Percentiles rank a stretch among this genome's conserved stretches.
phyloP scores from a whole-genome alignment of 2,888 invertebrate species.

The Oeneis ivallda region DNA sequence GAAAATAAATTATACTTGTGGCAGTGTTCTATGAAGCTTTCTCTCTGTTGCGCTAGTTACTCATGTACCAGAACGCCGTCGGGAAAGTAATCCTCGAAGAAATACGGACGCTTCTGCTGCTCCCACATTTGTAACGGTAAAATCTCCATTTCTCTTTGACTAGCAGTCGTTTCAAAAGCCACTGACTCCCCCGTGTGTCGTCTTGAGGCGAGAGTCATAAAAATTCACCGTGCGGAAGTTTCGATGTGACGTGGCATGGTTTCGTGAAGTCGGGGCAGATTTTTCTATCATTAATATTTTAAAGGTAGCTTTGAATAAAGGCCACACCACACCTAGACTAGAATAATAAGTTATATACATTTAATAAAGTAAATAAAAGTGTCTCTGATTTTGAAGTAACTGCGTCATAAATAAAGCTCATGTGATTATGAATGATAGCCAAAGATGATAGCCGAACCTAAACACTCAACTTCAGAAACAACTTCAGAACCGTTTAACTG shows the following conservation, averaged over 20 bases:
- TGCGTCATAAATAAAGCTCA: too few relatives aligned
- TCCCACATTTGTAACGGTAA: slow-evolving; percentile 77
- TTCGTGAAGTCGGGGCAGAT: slow-evolving; percentile 42
- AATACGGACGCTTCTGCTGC: slow-evolving; percentile 72
- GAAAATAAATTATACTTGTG: too few relatives aligned
- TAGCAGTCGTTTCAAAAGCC: slow-evolving; percentile 75
- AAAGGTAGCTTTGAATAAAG: slow-evolving; percentile 31
- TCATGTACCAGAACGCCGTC: slow-evolving; percentile 61
- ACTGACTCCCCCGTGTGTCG: slow-evolving; percentile 73
- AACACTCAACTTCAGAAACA: too few relatives aligned
- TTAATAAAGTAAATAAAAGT: too few relatives aligned
- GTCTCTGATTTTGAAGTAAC: too few relatives aligned
- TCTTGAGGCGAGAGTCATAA: slow-evolving; percentile 72
- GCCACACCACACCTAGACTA: too few relatives aligned
- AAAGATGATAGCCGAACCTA: too few relatives aligned
- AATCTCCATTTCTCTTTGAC: slow-evolving; percentile 81
- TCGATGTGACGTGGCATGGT: slow-evolving; percentile 57
- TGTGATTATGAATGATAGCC: too few relatives aligned
- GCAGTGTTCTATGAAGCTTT: too few relatives aligned
- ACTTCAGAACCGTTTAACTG: too few relatives aligned
- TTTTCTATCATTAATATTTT: slow-evolving; percentile 57
- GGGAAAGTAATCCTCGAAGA: slow-evolving; percentile 76
- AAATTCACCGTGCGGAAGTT: slow-evolving; percentile 73
- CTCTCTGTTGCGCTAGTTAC: too few relatives aligned
- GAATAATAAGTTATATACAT: too few relatives aligned